Evolutionary conservation across 2,888 invertebrate species (phyloP), one percentile per base, ranked within the genome.

Genomic region (Eupsilia transversa): DNA sequence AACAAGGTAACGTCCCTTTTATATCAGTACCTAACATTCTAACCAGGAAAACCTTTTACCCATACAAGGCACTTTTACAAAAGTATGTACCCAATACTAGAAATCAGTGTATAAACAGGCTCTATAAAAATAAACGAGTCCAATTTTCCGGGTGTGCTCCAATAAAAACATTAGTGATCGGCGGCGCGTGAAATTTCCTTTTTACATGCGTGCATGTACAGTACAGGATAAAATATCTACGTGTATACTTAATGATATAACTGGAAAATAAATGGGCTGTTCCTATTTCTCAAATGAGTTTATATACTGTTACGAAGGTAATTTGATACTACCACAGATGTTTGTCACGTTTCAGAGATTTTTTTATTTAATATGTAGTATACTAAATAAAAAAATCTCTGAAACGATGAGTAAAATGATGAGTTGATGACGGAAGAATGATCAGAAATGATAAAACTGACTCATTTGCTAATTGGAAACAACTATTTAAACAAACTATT

Each of bases 91-190:
- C 68, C 74, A 77, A 77, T 83, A 79, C 83, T 80, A 89, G 89
- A 91, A 91, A 90, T 90, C 91, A 89, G 91, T 88, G 85, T 79
- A 87, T 86, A 76, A 88, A 89, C 85, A 88, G 79, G 35, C 63
- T 59, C 79, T 87, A 89, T 91, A 90, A 91, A 90, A 89, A 86
- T 85, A 87, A 90, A 90, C 85, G 88, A 82, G 80, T 82, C 83
- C 89, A 88, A 91, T 92, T 91, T 91, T 86, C 88, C 88, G 84
- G 82, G 86, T 87, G 84, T 90, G 86, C 87, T 89, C 85, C 89
- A 92, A 92, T 92, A 91, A 91, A 92, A 91, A 91, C 92, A 93
- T 93, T 91, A 91, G 91, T 80, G 90, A 82, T 89, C 87, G 86
- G 83, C 86, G 89, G 80, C 72, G 89, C 91, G 92, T 90, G 87